Evolutionary conservation across 2,888 invertebrate genomes (phyloP).

Genomic region (Diarsia brunnea): DNA sequence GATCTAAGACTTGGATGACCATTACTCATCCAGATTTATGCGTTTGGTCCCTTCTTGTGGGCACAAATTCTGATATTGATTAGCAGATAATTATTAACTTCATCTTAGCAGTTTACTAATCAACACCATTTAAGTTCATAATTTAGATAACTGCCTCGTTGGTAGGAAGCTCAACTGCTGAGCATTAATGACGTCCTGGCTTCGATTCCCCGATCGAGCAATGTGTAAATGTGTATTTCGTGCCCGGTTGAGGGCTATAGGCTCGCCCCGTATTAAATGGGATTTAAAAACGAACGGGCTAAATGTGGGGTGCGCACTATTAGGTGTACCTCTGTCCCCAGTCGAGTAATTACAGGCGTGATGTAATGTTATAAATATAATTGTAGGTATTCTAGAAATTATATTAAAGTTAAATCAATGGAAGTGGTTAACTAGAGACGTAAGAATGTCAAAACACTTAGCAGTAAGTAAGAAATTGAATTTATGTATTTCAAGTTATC

Average conservation of each 20-base stretch:
- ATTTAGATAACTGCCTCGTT: background rate
- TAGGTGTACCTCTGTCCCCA: too few species aligned
- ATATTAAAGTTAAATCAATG: background rate
- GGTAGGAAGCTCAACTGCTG: too few species aligned
- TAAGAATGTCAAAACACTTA: constrained; percentile 23
- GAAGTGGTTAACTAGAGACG: constrained; percentile 2
- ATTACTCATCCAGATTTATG: constrained; percentile 63
- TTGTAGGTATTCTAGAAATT: background rate
- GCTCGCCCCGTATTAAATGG: too few species aligned
- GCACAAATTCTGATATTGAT: constrained; percentile 52
- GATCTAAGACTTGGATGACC: constrained; percentile 56
- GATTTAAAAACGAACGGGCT: too few species aligned
- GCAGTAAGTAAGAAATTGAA: constrained; percentile 26
- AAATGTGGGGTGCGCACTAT: too few species aligned
- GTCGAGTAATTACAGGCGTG: background rate
- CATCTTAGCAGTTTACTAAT: constrained; percentile 1
- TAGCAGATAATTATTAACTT: constrained; percentile 40
- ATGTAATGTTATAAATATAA: background rate
- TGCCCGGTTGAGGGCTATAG: too few species aligned
- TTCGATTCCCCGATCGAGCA: too few species aligned
- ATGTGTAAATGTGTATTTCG: too few species aligned
- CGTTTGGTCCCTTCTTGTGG: constrained; percentile 22
- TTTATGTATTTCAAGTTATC: constrained; percentile 50
- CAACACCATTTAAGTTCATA: constrained; percentile 1
- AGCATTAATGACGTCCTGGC: too few species aligned